phyloP scores from a whole-genome alignment of 1,140 invertebrate genomes.

The Conus betulinus region DNA sequence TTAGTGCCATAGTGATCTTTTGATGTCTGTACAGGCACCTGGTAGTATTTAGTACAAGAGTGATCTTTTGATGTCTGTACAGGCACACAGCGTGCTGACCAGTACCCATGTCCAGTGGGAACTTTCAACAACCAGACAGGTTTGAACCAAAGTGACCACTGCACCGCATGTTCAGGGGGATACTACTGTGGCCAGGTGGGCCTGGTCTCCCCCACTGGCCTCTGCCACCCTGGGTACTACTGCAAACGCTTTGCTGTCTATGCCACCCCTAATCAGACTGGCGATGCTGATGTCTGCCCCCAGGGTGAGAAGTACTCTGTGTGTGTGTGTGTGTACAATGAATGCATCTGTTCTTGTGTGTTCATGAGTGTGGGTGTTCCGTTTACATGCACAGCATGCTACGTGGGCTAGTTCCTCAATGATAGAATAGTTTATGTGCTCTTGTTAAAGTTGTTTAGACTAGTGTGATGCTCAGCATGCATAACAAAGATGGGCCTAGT shows the following conservation, averaged over 20 bases:
- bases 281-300: conserved; percentile 67
- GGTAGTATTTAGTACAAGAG: not conserved
- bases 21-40: not conserved
- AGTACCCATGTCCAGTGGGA: conserved; percentile 65
- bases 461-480: no score
- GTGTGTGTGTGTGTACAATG: not conserved
- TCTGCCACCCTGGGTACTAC: conserved; percentile 67
- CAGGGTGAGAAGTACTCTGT: conserved; percentile 55
- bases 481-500: no score
- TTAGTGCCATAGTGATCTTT: not conserved
- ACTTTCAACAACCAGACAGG: conserved; percentile 69
- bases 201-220: conserved; percentile 59
- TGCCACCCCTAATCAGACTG: conserved; percentile 64
- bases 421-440: no score
- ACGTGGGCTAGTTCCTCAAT: no score
- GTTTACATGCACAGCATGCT: no score
- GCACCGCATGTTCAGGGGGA: conserved; percentile 63
- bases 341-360: no score
- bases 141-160: conserved; percentile 61
- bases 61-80: not conserved
- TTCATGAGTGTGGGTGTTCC: no score
- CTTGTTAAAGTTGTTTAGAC: no score
- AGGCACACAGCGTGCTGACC: conserved; percentile 58
- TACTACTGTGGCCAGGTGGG: conserved; percentile 65
- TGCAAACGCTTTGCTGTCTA: conserved; percentile 61